These are phyloP conservation scores for Thunnus maccoyii DNA, from an alignment of 2,113 vertebrate genomes.

Conservation along the genomic window DNA sequence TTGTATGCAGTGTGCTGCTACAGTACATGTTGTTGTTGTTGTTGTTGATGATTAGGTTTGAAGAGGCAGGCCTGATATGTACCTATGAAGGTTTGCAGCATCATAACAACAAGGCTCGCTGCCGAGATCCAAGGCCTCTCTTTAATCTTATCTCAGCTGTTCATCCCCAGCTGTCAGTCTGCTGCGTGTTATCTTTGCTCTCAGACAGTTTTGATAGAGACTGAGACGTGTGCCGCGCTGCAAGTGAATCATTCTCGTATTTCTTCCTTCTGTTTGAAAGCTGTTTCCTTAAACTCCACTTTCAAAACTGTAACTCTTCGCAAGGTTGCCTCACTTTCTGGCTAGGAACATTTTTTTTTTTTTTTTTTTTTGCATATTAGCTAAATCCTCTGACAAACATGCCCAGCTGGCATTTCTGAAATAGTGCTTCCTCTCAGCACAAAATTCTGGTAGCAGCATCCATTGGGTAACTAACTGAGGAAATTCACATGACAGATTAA, in stretches of 20 bases:
- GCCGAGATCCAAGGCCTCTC: constrained; percentile 35
- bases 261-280: constrained; percentile 24
- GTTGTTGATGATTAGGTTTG: constrained; percentile 29
- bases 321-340: constrained; percentile 22
- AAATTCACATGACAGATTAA: constrained; percentile 67
- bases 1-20: neutral
- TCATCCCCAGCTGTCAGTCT: constrained; percentile 54
- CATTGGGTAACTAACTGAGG: constrained; percentile 42
- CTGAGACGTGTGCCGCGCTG: constrained; percentile 13
- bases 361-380: constrained; percentile 33
- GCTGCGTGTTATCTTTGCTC: constrained; percentile 37
- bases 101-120: constrained; percentile 32
- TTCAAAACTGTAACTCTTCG: constrained; percentile 27
- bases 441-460: constrained; percentile 42
- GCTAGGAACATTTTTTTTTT: neutral
- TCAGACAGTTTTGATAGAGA: constrained; percentile 27
- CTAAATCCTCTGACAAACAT: constrained; percentile 49
- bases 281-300: constrained; percentile 11
- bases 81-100: constrained; percentile 46
- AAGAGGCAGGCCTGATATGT: constrained; percentile 20
- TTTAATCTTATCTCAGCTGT: constrained; percentile 61
- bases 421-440: constrained; percentile 43
- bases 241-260: constrained; percentile 19
- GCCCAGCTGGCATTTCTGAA: constrained; percentile 51
- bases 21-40: neutral